These are phyloP conservation scores for Aulostomus chinensis DNA, from an alignment of 2,797 vertebrate species.

Conservation along the genomic window DNA sequence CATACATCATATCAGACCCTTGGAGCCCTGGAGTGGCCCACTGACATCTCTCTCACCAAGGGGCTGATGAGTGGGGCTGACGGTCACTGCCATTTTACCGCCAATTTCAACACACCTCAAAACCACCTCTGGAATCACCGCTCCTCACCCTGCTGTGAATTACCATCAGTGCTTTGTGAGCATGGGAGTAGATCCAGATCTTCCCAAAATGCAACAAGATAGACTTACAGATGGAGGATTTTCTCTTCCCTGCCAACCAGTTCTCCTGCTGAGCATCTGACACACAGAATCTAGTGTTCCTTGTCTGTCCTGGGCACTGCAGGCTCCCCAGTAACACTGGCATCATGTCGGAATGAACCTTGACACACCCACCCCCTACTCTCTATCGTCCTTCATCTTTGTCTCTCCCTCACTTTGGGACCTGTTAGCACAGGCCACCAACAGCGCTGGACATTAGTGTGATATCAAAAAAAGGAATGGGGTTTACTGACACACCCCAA, in stretches of 20 bases:
- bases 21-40: constrained; percentile 44
- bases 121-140: constrained; percentile 37
- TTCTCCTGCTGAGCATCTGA: constrained; percentile 41
- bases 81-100: constrained; percentile 42
- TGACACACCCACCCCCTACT: constrained; percentile 29
- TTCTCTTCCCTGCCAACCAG: constrained; percentile 14
- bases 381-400: constrained; percentile 36
- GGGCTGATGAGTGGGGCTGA: constrained; percentile 35
- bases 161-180: constrained; percentile 67
- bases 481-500: constrained; percentile 41
- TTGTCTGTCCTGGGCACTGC: constrained; percentile 43
- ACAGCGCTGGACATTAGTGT: constrained; percentile 64
- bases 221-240: constrained; percentile 35
- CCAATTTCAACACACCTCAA: constrained; percentile 73
- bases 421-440: constrained; percentile 62
- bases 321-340: constrained; percentile 70
- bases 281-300: constrained; percentile 75
- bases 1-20: constrained; percentile 65
- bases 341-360: constrained; percentile 65
- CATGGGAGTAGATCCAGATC: constrained; percentile 34
- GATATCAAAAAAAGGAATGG: constrained; percentile 60
- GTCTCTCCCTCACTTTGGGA: constrained; percentile 46
- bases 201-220: constrained; percentile 16
- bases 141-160: constrained; percentile 40
- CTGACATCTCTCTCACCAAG: constrained; percentile 63